A percentile compares a stretch with the other conserved stretches of the same genome.
These are phyloP conservation scores for Helobdella robusta DNA, from an alignment of 2,888 invertebrate species.

Conservation along the genomic window DNA sequence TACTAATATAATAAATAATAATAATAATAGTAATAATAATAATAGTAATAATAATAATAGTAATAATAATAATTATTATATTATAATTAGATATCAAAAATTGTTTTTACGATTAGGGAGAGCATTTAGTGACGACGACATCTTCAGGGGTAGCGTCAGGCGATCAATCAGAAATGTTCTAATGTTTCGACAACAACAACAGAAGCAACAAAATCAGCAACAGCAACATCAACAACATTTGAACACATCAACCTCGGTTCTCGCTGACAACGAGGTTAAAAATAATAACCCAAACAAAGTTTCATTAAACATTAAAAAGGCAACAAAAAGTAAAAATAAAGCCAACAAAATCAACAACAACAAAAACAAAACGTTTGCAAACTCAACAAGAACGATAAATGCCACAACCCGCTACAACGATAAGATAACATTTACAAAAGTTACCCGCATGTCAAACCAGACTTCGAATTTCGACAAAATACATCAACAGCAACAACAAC, in stretches of 20 bases:
- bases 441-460: too few relatives aligned
- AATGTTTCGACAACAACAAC: too few relatives aligned
- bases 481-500: background rate
- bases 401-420: background rate
- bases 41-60: background rate
- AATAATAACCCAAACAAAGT: background rate
- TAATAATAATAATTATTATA: background rate
- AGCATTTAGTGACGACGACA: slow-evolving; percentile 20
- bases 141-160: slow-evolving; percentile 8
- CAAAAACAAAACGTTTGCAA: background rate
- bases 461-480: background rate
- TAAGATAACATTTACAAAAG: too few relatives aligned
- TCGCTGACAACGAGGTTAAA: background rate
- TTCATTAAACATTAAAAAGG: background rate
- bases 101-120: background rate
- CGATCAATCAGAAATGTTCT: too few relatives aligned
- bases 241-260: background rate
- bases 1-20: background rate
- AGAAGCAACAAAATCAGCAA: background rate
- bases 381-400: background rate
- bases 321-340: background rate
- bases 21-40: background rate
- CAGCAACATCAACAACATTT: background rate
- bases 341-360: background rate
- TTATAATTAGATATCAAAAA: background rate